These are phyloP conservation scores for Chaenodraco wilsoni DNA, from an alignment of 2,797 vertebrate genomes.

Conservation along the genomic window DNA sequence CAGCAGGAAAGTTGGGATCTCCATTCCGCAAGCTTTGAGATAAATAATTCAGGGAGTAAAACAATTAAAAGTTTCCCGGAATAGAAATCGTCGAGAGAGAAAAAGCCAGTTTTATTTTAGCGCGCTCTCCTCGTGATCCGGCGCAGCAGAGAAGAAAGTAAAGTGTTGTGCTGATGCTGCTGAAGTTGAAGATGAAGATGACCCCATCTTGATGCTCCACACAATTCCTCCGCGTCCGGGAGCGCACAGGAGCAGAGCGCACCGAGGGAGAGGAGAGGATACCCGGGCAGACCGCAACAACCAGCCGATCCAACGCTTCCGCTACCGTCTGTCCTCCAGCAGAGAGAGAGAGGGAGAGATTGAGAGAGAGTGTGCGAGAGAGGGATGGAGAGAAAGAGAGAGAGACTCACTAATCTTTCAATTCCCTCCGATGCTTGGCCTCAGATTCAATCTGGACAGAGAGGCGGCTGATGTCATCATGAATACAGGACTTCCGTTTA, in stretches of 20 bases:
- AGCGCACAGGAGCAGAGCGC: constrained; percentile 49
- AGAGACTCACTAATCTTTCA: constrained; percentile 63
- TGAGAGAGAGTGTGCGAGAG: background rate
- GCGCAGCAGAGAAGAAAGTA: constrained; percentile 65
- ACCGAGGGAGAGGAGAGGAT: constrained; percentile 11
- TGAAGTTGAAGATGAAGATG: constrained; percentile 33
- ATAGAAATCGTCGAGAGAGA: constrained; percentile 11
- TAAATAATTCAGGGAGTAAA: background rate
- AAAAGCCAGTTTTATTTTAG: constrained; percentile 54
- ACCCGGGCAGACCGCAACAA: constrained; percentile 39
- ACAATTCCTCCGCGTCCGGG: constrained; percentile 46
- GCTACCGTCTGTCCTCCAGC: constrained; percentile 51
- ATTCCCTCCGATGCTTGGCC: constrained; percentile 57
- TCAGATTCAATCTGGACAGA: constrained; percentile 70
- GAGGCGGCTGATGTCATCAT: constrained; percentile 35
- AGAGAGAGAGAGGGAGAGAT: background rate
- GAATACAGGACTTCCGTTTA: constrained; percentile 40
- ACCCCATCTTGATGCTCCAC: constrained; percentile 68
- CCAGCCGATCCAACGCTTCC: constrained; percentile 45
- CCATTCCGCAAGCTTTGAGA: constrained; percentile 81
- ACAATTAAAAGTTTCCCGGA: constrained; percentile 63
- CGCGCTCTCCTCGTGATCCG: constrained; percentile 67
- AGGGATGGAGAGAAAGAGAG: constrained; percentile 21
- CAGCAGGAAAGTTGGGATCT: constrained; percentile 82
- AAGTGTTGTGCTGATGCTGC: constrained; percentile 56